Evolutionary conservation across 2,888 invertebrate species (phyloP).

Genomic region (Seira sanloemensis): DNA sequence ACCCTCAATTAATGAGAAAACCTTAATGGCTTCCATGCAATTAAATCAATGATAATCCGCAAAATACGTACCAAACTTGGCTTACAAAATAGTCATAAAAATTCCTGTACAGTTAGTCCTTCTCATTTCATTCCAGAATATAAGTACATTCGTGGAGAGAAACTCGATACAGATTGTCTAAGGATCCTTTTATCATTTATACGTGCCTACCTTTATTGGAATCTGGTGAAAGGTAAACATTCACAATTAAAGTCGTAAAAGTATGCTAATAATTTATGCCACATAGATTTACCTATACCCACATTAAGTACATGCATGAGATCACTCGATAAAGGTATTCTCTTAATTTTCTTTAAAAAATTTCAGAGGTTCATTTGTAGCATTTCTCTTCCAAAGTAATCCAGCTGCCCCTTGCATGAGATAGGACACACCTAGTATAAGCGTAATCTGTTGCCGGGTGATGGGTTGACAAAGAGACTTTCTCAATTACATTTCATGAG

Average conservation of each 20-base stretch:
- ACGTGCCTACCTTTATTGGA: no score
- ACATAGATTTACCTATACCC: no score
- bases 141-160: not conserved
- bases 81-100: not conserved
- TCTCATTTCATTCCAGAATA: not conserved
- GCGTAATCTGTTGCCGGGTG: conserved; percentile 20
- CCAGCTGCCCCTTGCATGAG: not conserved
- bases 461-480: not conserved
- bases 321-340: no score
- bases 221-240: no score
- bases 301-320: no score
- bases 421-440: not conserved
- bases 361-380: no score
- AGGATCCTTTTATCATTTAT: no score
- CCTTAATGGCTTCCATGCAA: not conserved
- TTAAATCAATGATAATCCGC: not conserved
- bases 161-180: not conserved
- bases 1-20: not conserved
- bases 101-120: not conserved
- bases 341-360: no score
- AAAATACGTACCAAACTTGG: not conserved
- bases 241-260: no score
- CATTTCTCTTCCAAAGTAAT: no score
- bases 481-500: not conserved
- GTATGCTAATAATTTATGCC: no score